A percentile compares a stretch with the other conserved stretches of the same genome.
These are phyloP conservation scores for Nylanderia fulva DNA, from an alignment of 1,140 invertebrate species.

Conservation along the genomic window DNA sequence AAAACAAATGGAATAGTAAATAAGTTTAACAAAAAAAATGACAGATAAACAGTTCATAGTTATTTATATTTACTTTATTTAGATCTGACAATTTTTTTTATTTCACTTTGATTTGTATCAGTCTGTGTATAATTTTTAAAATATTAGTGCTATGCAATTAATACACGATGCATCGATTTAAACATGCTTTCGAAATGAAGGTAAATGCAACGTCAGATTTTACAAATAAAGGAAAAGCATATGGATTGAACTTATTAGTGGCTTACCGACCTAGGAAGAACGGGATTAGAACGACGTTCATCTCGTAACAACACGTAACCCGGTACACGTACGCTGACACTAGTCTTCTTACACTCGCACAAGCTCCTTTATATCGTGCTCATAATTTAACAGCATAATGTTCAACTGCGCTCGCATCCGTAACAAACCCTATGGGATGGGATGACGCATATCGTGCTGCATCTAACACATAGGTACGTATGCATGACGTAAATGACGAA, in stretches of 20 bases:
- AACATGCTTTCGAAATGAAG: not conserved
- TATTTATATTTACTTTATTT: too few relatives aligned
- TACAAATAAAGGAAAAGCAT: too few relatives aligned
- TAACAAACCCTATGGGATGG: not conserved
- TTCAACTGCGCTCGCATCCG: constrained; percentile 25
- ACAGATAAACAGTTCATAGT: not conserved
- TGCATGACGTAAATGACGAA: not conserved
- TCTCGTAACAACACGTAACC: constrained; percentile 50
- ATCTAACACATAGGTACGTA: not conserved
- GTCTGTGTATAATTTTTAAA: not conserved
- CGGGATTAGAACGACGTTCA: constrained; percentile 67
- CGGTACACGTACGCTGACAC: constrained; percentile 34
- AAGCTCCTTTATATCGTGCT: constrained; percentile 45
- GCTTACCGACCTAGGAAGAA: constrained; percentile 73
- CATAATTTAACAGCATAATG: constrained; percentile 25
- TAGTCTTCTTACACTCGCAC: constrained; percentile 48
- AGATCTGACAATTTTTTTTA: not conserved
- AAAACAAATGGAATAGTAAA: not conserved
- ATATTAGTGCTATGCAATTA: not conserved
- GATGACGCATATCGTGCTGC: constrained; percentile 6
- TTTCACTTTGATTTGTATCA: not conserved
- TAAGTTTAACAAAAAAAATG: not conserved
- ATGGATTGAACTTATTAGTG: constrained; percentile 3
- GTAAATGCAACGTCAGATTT: not conserved
- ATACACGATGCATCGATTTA: not conserved